Evolutionary conservation across 1,140 invertebrate genomes (phyloP), one percentile per base, ranked within the genome.

Genomic region (Cyrtorhinus lividipennis): DNA sequence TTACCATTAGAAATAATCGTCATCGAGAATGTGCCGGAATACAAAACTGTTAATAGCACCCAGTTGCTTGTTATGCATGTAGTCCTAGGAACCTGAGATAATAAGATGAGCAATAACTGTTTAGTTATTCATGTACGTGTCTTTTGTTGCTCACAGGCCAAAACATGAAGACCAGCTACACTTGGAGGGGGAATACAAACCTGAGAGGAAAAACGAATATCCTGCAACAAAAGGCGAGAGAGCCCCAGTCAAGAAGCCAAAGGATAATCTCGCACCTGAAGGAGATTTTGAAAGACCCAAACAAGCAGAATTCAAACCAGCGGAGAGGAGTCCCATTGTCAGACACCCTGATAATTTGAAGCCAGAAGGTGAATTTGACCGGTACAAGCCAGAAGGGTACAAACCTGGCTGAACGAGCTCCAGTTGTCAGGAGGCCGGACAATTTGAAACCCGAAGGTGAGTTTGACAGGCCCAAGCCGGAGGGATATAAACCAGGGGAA

Each of bases 181-280:
- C 56, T 67, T 69, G 46, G 72, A 72, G 66, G 75, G 75, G 64
- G 77, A 83, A 13, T 83, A 84, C 61, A 69, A 71, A 66, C 72
- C 61, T 63, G 69, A 69, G 62, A 74, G 74, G 68, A 73, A 71
- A 20, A 60, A 70, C 60, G 81, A 83, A 70, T 83, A 77, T 68
- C 68, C 46, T 73, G 76, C 45, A 74, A 75, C 66, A 71, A 71
- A 38, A 64, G 78, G 73, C 18, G 79, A 81, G 66, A 71, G 79
- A 59, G 71, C 73, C 5, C 68, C 72, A 5, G 70, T 76, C 1
- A 74, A 72, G 30, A 76, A 66, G 63, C 73, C 75, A 12, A 71
- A 73, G 22, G 81, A 83, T 66, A 82, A 83, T 70, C 66, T 83
- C 18, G 74, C 72, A 56, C 71, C 76, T 1, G 74, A 79, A 69